A percentile compares a stretch with the other conserved stretches of the same genome.
phyloP scores from a whole-genome alignment of 1,140 invertebrate genomes.

The Drosophila carrolli region DNA sequence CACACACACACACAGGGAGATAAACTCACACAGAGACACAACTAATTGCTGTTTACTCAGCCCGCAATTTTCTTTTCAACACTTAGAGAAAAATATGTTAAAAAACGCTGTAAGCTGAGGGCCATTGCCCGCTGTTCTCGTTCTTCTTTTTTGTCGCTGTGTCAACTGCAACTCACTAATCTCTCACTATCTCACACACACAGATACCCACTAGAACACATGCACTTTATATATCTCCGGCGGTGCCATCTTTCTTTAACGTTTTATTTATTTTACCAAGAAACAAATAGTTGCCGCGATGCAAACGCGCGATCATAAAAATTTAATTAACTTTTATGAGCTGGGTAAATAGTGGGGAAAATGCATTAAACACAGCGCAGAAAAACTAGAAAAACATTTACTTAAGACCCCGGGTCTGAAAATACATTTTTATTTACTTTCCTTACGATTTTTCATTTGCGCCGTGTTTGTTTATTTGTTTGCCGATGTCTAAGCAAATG shows the following conservation, averaged over 20 bases:
- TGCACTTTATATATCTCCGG: constrained; percentile 26
- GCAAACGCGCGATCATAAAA: constrained; percentile 65
- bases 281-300: constrained; percentile 61
- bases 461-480: constrained; percentile 49
- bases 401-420: constrained; percentile 16
- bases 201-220: constrained; percentile 7
- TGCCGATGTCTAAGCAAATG: constrained; percentile 66
- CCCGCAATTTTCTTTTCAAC: constrained; percentile 76
- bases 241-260: constrained; percentile 29
- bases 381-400: constrained; percentile 46
- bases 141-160: constrained; percentile 11
- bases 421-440: constrained; percentile 38
- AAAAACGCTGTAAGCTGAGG: constrained; percentile 26
- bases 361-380: constrained; percentile 47
- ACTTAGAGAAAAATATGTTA: constrained; percentile 19
- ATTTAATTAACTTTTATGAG: constrained; percentile 84
- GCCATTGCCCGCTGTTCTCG: constrained; percentile 24
- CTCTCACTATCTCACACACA: constrained; percentile 44
- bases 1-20: constrained; percentile 36
- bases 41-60: constrained; percentile 77
- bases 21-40: constrained; percentile 45
- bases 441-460: constrained; percentile 61
- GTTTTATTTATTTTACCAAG: constrained; percentile 72
- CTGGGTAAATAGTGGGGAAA: constrained; percentile 68
- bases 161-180: constrained; percentile 67